Conservation (phyloP, 2,113 vertebrate species). For the Clarias gariepinus region DNA sequence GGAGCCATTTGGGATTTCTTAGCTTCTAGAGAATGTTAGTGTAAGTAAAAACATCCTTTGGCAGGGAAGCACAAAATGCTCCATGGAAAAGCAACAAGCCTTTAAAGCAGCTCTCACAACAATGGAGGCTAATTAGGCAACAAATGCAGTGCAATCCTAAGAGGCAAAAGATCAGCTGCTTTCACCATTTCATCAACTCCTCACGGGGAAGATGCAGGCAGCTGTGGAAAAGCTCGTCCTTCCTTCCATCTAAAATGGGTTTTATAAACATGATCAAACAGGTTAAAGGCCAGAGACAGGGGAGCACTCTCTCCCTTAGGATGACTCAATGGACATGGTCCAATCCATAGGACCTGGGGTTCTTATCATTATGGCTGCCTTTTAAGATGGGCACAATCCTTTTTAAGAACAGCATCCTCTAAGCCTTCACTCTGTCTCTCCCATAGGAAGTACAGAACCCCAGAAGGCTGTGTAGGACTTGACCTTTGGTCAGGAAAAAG, state of each 20-base stretch:
- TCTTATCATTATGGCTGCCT: constrained; percentile 48
- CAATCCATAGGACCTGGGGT: constrained; percentile 37
- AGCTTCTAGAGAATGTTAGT: constrained; percentile 45
- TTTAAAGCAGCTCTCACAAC: constrained; percentile 52
- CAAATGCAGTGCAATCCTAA: constrained; percentile 43
- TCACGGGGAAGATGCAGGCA: constrained; percentile 29
- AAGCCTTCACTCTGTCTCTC: constrained; percentile 33
- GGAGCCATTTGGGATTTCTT: constrained; percentile 46
- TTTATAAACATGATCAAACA: constrained; percentile 54
- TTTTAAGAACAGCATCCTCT: constrained; percentile 44
- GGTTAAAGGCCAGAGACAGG: constrained; percentile 50
- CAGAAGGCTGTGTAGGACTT: constrained; percentile 29
- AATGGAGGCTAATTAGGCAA: constrained; percentile 60
- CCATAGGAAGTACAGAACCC: constrained; percentile 45
- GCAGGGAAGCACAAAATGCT: constrained; percentile 42
- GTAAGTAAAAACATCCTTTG: constrained; percentile 58
- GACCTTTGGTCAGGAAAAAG: constrained; percentile 42
- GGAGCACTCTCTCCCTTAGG: constrained; percentile 40
- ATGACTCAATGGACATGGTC: constrained; percentile 52
- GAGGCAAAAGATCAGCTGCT: constrained; percentile 53
- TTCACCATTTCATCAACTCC: constrained; percentile 55
- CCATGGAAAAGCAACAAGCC: constrained; percentile 47
- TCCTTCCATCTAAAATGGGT: constrained; percentile 47
- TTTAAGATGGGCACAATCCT: constrained; percentile 45
- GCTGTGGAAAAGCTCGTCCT: constrained; percentile 42